phyloP scores from a whole-genome alignment of 2,113 vertebrate species.

The Lophochroa leadbeateri region DNA sequence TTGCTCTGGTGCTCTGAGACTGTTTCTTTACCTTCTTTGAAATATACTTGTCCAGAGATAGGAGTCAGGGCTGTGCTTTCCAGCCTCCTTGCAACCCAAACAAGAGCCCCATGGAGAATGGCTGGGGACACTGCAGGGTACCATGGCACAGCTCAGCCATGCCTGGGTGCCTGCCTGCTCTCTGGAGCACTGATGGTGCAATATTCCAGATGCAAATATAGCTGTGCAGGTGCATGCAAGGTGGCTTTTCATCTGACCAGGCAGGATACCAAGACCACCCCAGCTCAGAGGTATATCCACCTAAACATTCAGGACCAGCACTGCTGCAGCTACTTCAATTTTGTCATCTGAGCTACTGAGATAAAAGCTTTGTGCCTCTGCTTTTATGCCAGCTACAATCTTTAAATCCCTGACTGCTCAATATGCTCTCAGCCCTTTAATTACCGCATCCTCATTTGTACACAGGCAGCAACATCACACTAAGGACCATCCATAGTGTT shows the following conservation, averaged over 20 bases:
- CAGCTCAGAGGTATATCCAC: rapidly evolving
- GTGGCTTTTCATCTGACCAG: background rate
- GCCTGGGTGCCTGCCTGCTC: background rate
- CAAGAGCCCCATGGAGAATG: rapidly evolving
- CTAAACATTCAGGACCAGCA: background rate
- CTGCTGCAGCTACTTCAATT: background rate
- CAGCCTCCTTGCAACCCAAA: background rate
- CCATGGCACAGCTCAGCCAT: rapidly evolving
- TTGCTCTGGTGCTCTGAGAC: background rate
- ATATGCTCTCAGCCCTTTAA: rapidly evolving
- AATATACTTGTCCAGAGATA: background rate
- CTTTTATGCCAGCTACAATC: background rate
- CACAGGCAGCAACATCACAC: background rate
- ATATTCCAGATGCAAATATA: rapidly evolving
- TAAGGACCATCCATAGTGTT: background rate
- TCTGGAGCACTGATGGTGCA: background rate
- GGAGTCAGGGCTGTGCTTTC: background rate
- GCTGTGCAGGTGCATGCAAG: rapidly evolving
- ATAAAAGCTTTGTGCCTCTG: background rate
- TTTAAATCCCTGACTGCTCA: background rate
- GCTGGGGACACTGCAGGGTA: background rate
- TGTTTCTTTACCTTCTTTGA: background rate
- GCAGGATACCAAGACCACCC: background rate
- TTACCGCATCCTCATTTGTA: background rate
- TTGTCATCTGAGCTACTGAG: background rate